Base-by-base conservation (phyloP, 2,888 invertebrate genomes). In the Melitaea athalia region DNA sequence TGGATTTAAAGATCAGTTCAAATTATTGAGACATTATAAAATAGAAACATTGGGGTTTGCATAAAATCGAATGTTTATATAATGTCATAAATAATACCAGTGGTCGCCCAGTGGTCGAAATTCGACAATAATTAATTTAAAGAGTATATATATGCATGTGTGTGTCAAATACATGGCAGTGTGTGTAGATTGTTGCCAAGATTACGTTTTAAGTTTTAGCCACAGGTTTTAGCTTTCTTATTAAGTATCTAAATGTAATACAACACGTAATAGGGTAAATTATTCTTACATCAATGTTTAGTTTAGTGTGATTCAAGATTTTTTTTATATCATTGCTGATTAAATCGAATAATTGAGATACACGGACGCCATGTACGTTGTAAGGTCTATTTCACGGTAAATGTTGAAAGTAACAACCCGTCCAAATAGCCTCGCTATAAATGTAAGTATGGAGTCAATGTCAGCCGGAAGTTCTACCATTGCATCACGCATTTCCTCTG, bases 351-450 rank as follows among this genome's bases (percentile, higher is more conserved):
- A 24, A 57, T 57, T 42, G 38, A 61, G n/a, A 8, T 59, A 52
- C 42, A 42, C 53, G 61, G 47, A 62, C 66, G 59, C 50, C 65
- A 66, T 60, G 65, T 70, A 68, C 67, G 78, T 85, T 74, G 72
- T 78, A 79, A 83, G 83, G 82, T 78, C 79, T 72, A 71, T 71
- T 70, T 68, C 72, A 81, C 75, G 75, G 81, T 80, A 76, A 76
- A 73, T 76, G 75, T 83, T 77, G 82, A 86, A 84, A 85, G 85
- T 83, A 80, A 79, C 82, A 82, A 79, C 73, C 63, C 67, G 80
- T 75, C 75, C 74, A 7, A 78, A 67, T 76, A 85, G 74, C 89
- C 89, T 89, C 81, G 87, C 81, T 78, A 79, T 77, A 76, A 69
- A 75, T 74, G 75, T 24, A 72, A 71, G 71, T 71, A 68, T 74